These are phyloP conservation scores for Psammodynastes pulverulentus DNA, from an alignment of 2,113 vertebrate species.

Conservation along the genomic window DNA sequence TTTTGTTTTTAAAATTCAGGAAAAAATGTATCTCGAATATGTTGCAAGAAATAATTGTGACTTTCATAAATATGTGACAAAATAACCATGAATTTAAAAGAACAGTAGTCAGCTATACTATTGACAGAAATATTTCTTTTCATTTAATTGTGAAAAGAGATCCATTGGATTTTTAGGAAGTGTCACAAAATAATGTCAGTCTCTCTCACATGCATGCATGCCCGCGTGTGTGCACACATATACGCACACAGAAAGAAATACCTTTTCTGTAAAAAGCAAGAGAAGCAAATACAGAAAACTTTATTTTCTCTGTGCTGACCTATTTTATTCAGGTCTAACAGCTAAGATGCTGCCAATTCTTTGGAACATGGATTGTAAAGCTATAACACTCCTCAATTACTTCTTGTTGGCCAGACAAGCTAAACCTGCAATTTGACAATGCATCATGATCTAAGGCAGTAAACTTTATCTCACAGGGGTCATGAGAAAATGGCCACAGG, in stretches of 20 bases:
- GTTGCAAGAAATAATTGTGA: neutral
- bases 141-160: too few species aligned
- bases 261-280: slow-evolving; percentile 34
- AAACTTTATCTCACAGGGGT: slow-evolving; percentile 74
- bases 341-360: slow-evolving; percentile 69
- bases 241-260: slow-evolving; percentile 8
- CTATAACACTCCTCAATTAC: slow-evolving; percentile 74
- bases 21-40: neutral
- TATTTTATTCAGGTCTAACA: slow-evolving; percentile 75
- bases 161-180: neutral
- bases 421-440: slow-evolving; percentile 75
- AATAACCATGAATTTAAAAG: neutral
- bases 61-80: neutral
- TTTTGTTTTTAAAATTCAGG: neutral
- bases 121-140: neutral
- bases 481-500: slow-evolving; percentile 76
- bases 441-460: slow-evolving; percentile 68
- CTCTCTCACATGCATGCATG: neutral
- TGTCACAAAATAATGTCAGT: slow-evolving; percentile 12
- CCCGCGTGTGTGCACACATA: fast-evolving
- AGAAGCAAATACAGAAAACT: slow-evolving; percentile 48
- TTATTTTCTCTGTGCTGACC: slow-evolving; percentile 70
- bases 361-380: slow-evolving; percentile 69
- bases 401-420: slow-evolving; percentile 71
- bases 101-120: neutral